phyloP scores from a whole-genome alignment of 2,888 invertebrate species.

The Ernsta delagoae region DNA sequence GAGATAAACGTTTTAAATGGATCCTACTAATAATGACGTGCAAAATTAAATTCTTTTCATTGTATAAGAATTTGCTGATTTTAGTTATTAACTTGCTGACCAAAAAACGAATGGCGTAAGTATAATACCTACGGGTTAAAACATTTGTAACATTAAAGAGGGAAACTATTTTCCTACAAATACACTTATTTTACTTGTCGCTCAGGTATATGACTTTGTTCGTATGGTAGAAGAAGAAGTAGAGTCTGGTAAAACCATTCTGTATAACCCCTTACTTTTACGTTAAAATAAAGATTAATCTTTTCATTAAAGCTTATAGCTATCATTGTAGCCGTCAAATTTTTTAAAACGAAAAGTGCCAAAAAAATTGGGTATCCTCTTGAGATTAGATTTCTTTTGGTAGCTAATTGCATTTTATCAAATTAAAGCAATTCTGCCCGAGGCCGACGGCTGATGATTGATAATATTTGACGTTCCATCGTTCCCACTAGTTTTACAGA shows the following conservation, averaged over 20 bases:
- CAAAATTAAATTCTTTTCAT: not conserved
- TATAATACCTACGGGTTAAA: too few species aligned
- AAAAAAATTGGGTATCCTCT: slow-evolving; percentile 74
- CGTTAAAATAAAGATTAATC: slow-evolving; percentile 38
- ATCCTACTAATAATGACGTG: not conserved
- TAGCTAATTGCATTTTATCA: slow-evolving; percentile 85
- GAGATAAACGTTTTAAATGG: slow-evolving; percentile 30
- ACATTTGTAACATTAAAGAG: too few species aligned
- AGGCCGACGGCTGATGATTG: slow-evolving; percentile 72
- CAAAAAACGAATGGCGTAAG: too few species aligned
- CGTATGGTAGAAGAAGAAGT: too few species aligned
- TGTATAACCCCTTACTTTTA: slow-evolving; percentile 6
- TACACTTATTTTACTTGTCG: too few species aligned
- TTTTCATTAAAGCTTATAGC: slow-evolving; percentile 49
- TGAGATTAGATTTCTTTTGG: slow-evolving; percentile 83
- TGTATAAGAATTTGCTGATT: too few species aligned
- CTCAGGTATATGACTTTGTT: too few species aligned
- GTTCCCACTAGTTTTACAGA: slow-evolving; percentile 78
- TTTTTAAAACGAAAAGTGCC: slow-evolving; percentile 64
- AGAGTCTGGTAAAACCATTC: not conserved
- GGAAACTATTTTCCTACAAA: too few species aligned
- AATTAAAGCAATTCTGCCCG: slow-evolving; percentile 78
- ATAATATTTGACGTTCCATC: slow-evolving; percentile 76
- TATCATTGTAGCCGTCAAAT: slow-evolving; percentile 60
- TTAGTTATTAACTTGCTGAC: too few species aligned